Conservation (phyloP, 2,888 invertebrate genomes). For the Lasioglossum morio region DNA sequence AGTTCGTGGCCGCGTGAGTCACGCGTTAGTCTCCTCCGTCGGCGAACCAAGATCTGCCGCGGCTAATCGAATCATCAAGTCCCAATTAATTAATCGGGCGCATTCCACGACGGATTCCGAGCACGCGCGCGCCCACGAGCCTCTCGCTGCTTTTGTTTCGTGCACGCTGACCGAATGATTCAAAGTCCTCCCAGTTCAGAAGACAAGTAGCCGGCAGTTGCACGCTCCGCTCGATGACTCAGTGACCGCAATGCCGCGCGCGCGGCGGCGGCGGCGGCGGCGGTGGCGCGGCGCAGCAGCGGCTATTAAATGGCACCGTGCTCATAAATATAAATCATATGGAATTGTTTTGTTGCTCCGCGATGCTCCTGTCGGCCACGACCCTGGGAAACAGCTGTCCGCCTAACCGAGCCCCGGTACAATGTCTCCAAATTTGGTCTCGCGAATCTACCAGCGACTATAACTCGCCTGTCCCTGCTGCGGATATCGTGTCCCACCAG, state of each 20-base stretch:
- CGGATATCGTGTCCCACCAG: conserved; percentile 50
- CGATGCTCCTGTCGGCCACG: conserved; percentile 63
- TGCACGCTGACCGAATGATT: conserved; percentile 33
- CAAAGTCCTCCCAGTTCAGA: conserved; percentile 38
- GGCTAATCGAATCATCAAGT: conserved; percentile 33
- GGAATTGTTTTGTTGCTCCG: conserved; percentile 79
- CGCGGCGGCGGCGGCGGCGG: not conserved
- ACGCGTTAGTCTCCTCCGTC: not conserved
- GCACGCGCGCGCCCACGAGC: conserved; percentile 8
- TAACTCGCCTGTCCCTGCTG: conserved; percentile 68
- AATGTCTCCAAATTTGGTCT: conserved; percentile 78
- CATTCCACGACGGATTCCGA: conserved; percentile 17
- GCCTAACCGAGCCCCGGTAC: conserved; percentile 64
- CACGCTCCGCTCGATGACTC: conserved; percentile 64
- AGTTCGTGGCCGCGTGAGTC: conserved; percentile 5
- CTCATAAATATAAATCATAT: conserved; percentile 83
- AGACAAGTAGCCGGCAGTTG: conserved; percentile 38
- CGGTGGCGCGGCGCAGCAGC: conserved; percentile 56
- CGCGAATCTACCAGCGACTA: conserved; percentile 71
- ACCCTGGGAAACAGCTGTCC: conserved; percentile 80
- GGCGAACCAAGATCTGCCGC: not conserved
- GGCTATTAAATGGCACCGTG: conserved; percentile 81
- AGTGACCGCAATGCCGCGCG: conserved; percentile 69
- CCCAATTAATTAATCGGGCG: conserved; percentile 46
- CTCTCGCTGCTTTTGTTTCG: conserved; percentile 34